These are phyloP conservation scores for Gastrophryne carolinensis DNA, from an alignment of 2,797 vertebrate genomes.

Conservation along the genomic window DNA sequence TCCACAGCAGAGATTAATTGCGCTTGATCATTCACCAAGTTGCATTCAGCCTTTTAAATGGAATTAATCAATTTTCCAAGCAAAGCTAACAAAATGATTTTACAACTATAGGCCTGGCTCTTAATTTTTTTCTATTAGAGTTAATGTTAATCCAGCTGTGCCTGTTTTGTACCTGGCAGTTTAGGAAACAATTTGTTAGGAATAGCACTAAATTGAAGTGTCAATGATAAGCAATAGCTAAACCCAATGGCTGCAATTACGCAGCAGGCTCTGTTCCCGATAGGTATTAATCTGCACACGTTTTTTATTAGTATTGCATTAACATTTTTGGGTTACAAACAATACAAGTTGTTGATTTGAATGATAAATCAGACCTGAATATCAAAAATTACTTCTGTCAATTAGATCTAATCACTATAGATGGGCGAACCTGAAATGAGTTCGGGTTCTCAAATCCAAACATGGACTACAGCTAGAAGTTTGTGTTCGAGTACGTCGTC, in stretches of 20 bases:
- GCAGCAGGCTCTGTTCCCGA: neutral
- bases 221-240: constrained; percentile 22
- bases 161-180: constrained; percentile 24
- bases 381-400: too few species aligned
- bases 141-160: constrained; percentile 32
- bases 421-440: too few species aligned
- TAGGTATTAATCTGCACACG: too few species aligned
- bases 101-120: neutral
- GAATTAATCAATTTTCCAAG: constrained; percentile 43
- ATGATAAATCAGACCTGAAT: too few species aligned
- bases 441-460: too few species aligned
- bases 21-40: constrained; percentile 43
- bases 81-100: constrained; percentile 13
- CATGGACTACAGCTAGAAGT: too few species aligned
- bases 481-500: too few species aligned
- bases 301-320: too few species aligned
- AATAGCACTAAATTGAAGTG: constrained; percentile 8
- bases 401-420: too few species aligned
- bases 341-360: too few species aligned
- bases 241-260: neutral
- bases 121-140: constrained; percentile 39
- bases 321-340: too few species aligned
- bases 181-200: constrained; percentile 11
- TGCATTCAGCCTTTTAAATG: constrained; percentile 29
- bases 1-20: constrained; percentile 48